Base-by-base conservation (phyloP, 2,797 vertebrate genomes). In the Muscicapa comitata region DNA sequence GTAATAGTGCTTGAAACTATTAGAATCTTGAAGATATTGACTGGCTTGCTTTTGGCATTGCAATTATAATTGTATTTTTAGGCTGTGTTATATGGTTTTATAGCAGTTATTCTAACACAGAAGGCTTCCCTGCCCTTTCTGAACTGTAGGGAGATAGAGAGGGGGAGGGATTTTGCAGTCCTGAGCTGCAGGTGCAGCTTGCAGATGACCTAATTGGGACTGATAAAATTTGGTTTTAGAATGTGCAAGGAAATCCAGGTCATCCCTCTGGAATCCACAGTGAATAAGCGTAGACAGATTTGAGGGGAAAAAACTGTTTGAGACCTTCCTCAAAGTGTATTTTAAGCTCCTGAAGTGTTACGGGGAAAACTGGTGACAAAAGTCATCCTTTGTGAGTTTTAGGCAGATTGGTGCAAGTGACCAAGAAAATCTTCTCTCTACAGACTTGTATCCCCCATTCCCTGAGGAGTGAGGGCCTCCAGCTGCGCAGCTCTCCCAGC, bases 1-100 rank as follows among this genome's bases (percentile, higher is more conserved):
- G 96, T 98, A 98, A 98, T 97, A 97, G 96, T 94, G 97, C 96
- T 97, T 98, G 97, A 97, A 98, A 97, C 96, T 98, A 95, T 97
- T 97, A 97, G 96, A 97, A 96, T 97, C 95, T 86, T 74, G 48
- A 92, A 86, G 95, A 91, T 98, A 98, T 98, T 97, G 97, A 97
- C 93, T 95, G 82, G 59, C 82, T 97, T 98, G 93, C 95, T 97
- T 97, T 97, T 97, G 97, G 94, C 29, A 4, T 93, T 94, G 88
- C 93, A 94, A 94, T 97, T 97, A 97, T 96, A 96, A 96, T 97
- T 97, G 97, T 94, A 93, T 96, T 97, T 98, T 97, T 96, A 96
- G 96, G 95, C 96, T 84, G 85, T 17, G 54, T 95, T 96, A 90
- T 95, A 94, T 79, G 83, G 90, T 90, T 95, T 97, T 97, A 94